Evolutionary conservation across 1,140 invertebrate genomes (phyloP), one percentile per base, ranked within the genome.

Genomic region (Probaryconus sp.): DNA sequence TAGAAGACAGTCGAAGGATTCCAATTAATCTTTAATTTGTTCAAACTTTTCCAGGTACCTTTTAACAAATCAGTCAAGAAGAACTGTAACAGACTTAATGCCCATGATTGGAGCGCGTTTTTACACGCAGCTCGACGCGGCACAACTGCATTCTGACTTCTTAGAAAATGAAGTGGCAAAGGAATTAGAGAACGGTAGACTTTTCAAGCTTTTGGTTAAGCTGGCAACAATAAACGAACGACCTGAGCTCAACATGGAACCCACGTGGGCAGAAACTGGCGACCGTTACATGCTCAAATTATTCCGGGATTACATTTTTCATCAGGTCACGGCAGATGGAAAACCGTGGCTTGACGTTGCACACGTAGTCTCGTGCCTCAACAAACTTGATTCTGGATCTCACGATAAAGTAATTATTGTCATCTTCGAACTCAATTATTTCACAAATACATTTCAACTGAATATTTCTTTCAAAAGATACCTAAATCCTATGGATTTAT

Each of bases 31-130:
- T 58, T 33, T 37, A 6, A 11, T 17, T 9, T 11, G 6, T n/a
- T 35, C 20, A 61, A 53, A 48, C 65, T 53, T 67, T 77, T 82
- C 48, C 47, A 95, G 94, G 85, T 97, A 96, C 86, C 89, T 97
- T 78, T 89, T 96, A 71, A 91, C 93, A 7, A 91, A 89, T 74
- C 92, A 91, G 87, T 80, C 91, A 51, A 89, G 92, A 73, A 92
- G 94, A 78, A 94, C 91, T 71, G 94, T 99, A 10, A 97, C 96
- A 74, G 97, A 99, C 89, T 90, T 99, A 63, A 99, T 99, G 98
- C 97, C 97, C 5, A 99, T 99, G 96, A 98, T 99, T 80, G 98
- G 98, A 26, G 97, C 97, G 5, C 89, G 97, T 64, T 98, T 98
- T 88, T 99, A 98, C 84, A 96, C 94, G 2, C 96, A 99, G 87